Percentiles rank a stretch among this genome's conserved stretches.
phyloP scores from a whole-genome alignment of 2,797 vertebrate genomes.

The Melanotaenia parkinsoni region DNA sequence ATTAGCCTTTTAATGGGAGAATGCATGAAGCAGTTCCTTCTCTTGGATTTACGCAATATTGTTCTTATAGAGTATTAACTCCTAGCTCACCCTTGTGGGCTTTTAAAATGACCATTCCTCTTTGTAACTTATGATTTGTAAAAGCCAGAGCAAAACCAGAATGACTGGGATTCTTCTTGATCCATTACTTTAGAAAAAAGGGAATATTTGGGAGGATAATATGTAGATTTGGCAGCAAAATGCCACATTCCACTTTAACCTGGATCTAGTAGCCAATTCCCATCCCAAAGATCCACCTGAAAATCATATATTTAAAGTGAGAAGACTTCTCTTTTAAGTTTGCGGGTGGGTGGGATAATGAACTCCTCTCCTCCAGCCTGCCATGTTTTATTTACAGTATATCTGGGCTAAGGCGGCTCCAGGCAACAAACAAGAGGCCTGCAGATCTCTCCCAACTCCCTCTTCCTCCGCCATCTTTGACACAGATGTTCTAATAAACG shows the following conservation, averaged over 20 bases:
- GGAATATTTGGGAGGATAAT: constrained; percentile 21
- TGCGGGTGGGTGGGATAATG: constrained; percentile 46
- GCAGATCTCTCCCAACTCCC: constrained; percentile 53
- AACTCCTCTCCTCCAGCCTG: constrained; percentile 71
- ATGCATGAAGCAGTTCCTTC: constrained; percentile 38
- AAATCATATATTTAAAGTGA: constrained; percentile 24
- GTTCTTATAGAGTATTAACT: constrained; percentile 21
- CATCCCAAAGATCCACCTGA: constrained; percentile 15
- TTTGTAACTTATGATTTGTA: not conserved
- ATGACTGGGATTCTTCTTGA: constrained; percentile 6
- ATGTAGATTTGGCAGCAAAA: constrained; percentile 23
- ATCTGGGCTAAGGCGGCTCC: constrained; percentile 71
- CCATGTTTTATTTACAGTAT: constrained; percentile 79
- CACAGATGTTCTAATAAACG: constrained; percentile 88
- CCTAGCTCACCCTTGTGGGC: not conserved
- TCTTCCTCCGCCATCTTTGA: constrained; percentile 80
- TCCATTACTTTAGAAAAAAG: constrained; percentile 14
- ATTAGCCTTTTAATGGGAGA: constrained; percentile 47
- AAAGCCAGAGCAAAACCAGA: constrained; percentile 6
- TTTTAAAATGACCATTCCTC: constrained; percentile 10
- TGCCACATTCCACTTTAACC: constrained; percentile 36
- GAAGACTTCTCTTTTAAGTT: constrained; percentile 42
- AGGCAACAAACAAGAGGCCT: constrained; percentile 73
- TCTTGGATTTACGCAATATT: constrained; percentile 23
- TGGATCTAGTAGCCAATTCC: constrained; percentile 18